Evolutionary conservation across 2,888 invertebrate species (phyloP), one percentile per base, ranked within the genome.

Genomic region (Orthonychiurus folsomi): DNA sequence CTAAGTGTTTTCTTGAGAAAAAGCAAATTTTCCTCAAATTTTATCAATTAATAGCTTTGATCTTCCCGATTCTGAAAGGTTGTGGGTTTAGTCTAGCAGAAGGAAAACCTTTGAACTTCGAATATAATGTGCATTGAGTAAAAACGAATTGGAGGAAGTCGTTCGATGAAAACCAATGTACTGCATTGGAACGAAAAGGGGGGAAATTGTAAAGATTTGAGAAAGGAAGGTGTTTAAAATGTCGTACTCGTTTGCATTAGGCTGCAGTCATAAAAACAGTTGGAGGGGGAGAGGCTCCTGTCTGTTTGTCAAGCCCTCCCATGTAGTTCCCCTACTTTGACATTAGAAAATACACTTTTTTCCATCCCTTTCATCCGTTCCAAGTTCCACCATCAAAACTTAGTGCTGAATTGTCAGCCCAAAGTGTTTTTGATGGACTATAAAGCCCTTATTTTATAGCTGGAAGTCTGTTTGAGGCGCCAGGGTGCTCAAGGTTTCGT

Each of bases 341-440:
- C 37, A 37, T 37, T 37, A 37, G 5, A n/a, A n/a, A n/a, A 15
- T 37, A 15, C 15, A 37, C 15, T 37, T 37, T 37, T 37, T 37
- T 15, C 37, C 37, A 37, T 5, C 15, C n/a, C n/a, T 9, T 15
- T 37, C 5, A 37, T 9, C 37, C 37, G 15, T 9, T 9, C 37
- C 37, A 37, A 37, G 37, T 15, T 37, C 5, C 37, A 5, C 37
- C 37, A 37, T 37, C 37, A 37, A 37, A 37, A 37, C 37, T 37
- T 37, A 52, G 58, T 60, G 56, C 37, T 27, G 55, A 63, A 65
- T 65, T 65, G 65, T 66, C 59, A 47, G 59, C 54, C 63, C 61
- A 66, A 66, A 63, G 61, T 66, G 63, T 61, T 65, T 65, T 65
- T 66, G 66, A 66, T 66, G 61, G 63, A 61, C 63, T 66, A 66